Conservation (phyloP, 2,797 vertebrate species). For the Centroberyx gerrardi region DNA sequence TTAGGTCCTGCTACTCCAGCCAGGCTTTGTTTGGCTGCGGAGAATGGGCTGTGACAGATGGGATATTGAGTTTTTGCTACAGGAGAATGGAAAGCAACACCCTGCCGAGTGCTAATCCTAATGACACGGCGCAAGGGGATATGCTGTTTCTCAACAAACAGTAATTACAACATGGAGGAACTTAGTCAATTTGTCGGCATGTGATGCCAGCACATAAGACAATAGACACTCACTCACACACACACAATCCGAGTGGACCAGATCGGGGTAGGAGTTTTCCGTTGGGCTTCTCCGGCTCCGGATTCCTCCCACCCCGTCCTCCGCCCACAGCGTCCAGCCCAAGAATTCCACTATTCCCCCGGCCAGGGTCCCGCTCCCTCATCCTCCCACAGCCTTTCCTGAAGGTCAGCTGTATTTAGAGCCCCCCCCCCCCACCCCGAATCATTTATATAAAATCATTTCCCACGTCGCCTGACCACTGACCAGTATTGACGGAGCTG, state of each 20-base stretch:
- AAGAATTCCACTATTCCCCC: constrained; percentile 71
- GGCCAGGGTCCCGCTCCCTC: constrained; percentile 34
- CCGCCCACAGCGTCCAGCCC: constrained; percentile 60
- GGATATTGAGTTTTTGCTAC: constrained; percentile 72
- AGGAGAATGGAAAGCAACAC: constrained; percentile 73
- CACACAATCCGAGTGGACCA: background rate
- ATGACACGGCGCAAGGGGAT: constrained; percentile 55
- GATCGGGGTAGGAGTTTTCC: constrained; percentile 26
- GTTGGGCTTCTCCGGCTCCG: constrained; percentile 8
- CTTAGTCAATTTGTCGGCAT: constrained; percentile 35
- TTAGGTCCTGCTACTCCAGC: constrained; percentile 55
- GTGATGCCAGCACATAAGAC: constrained; percentile 34
- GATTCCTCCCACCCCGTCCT: constrained; percentile 46
- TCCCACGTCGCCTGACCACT: constrained; percentile 35
- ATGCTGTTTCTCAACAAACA: constrained; percentile 54
- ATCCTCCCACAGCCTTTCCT: constrained; percentile 74
- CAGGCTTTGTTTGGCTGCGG: constrained; percentile 31
- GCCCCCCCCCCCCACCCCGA: background rate
- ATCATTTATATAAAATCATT: constrained; percentile 45
- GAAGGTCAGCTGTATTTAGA: constrained; percentile 54
- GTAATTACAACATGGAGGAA: constrained; percentile 72
- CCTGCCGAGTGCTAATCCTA: constrained; percentile 63
- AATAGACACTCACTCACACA: constrained; percentile 32
- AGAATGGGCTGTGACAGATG: constrained; percentile 61
- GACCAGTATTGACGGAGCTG: constrained; percentile 39